Evolutionary conservation across 2,888 invertebrate genomes (phyloP), one percentile per base, ranked within the genome.

Genomic region (Napeogenes sylphis): DNA sequence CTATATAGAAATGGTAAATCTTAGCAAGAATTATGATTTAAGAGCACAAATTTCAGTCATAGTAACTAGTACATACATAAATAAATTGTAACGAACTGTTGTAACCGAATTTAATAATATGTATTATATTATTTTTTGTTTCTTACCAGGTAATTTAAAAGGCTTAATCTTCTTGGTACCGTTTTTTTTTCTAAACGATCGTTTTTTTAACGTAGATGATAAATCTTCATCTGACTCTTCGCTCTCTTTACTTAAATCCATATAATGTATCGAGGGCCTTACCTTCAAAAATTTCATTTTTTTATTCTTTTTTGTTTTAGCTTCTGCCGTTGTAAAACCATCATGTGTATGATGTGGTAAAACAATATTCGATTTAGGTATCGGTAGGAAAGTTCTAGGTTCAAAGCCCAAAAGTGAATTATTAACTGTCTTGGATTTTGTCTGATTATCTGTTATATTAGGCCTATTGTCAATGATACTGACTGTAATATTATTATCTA

Each of bases 221-320:
- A 79, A 74, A 35, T 82, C 81, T 58, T 84, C 83, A 64, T 83
- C 85, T 0, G 77, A 76, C 1, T 81, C 79, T 2, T 55, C 62
- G 0, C 74, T 42, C 1, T 83, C 75, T 0, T 64, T 70, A 0
- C 65, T 72, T 58, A 73, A 69, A 46, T 73, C 72, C 0, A 69
- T 62, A 2, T 67, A 70, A 33, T 71, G 68, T 13, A 66, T 72
- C 47, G 69, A 72, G 0, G 75, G 74, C 13, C 69, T 75, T 45
- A 67, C 70, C 54, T 73, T 72, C 54, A 72, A 63, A 59, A 71
- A 75, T 61, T 63, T 74, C 12, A 68, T 51, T 33, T 69, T 75
- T 0, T 71, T 73, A n/a, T 53, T 63, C 12, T 60, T 70, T 55
- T 65, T 70, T 1, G 61, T 63, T 13, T 45, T 58, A 2, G 58